These are phyloP conservation scores for Pristionchus maxplancki DNA, from an alignment of 2,888 invertebrate genomes.

Conservation along the genomic window DNA sequence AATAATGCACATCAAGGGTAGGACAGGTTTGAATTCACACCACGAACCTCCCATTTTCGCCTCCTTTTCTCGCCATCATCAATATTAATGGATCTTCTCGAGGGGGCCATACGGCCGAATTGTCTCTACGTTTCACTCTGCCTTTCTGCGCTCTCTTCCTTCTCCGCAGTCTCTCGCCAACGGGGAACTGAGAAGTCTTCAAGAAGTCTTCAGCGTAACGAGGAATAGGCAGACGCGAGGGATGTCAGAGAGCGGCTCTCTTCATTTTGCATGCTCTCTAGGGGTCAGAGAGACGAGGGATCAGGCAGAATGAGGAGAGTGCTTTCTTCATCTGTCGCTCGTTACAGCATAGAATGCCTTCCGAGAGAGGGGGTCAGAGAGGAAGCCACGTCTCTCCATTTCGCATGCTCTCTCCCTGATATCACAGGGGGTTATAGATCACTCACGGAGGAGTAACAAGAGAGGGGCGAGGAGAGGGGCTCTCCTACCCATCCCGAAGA, in stretches of 20 bases:
- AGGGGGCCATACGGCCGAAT: constrained; percentile 7
- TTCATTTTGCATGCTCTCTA: neutral
- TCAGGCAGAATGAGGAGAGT: neutral
- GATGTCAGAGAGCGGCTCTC: neutral
- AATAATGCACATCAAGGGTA: too few species aligned
- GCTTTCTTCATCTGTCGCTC: neutral
- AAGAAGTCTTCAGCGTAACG: constrained; percentile 13
- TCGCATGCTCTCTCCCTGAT: neutral
- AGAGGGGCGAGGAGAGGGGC: neutral
- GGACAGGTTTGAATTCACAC: neutral
- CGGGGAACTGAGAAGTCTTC: constrained; percentile 15
- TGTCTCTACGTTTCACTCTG: constrained; percentile 8
- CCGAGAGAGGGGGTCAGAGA: neutral
- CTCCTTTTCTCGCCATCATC: constrained; percentile 33
- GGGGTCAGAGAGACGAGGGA: neutral
- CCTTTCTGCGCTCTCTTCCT: neutral
- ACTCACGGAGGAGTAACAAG: neutral
- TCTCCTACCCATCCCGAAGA: neutral
- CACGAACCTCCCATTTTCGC: neutral
- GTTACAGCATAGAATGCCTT: neutral
- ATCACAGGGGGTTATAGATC: neutral
- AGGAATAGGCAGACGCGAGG: neutral
- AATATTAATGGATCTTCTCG: constrained; percentile 5
- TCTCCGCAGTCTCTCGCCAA: neutral
- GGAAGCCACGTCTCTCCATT: neutral